Base-by-base conservation (phyloP, 1,140 invertebrate genomes). In the Eupeodes corollae region DNA sequence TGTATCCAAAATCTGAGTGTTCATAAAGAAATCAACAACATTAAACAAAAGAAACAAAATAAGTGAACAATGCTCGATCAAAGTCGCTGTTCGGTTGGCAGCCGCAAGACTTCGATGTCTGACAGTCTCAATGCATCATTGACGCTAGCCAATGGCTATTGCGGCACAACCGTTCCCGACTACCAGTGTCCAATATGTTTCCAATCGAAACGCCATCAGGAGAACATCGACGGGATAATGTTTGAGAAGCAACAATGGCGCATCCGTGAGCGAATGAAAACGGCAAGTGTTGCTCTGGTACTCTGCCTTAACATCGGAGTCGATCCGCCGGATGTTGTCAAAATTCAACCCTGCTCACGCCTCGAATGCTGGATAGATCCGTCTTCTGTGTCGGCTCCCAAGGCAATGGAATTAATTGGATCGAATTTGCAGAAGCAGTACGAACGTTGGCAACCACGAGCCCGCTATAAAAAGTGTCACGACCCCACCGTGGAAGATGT, bases 401-500 rank as follows among this genome's bases (percentile, higher is more conserved):
- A 98, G 74, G 91, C 94, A 0, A 69, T 98, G 53, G 93, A 99
- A 66, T 79, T 79, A 34, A 96, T 99, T 52, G 95, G 93, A 11
- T 77, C 77, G 13, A 88, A 83, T 65, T 73, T 99, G 43, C 94
- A 98, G 70, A 87, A 91, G 54, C 94, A 98, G 66, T 99, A 99
- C 67, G 91, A 94, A 71, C 75, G 93, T 47, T 98, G 95, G 93
- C 96, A 99, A 63, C 93, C 96, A 8, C 73, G 93, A 44, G 96
- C 96, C 2, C 75, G 92, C 19, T 98, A 97, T 65, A 98, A 98
- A 71, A 88, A 93, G 67, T 90, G 86, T 44, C 76, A 97, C 35
- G 96, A 99, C 73, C 96, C 96, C 8, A 99, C 95, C 9, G 84
- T 91, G 5, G 96, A 99, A 42, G 96, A 99, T 72, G 90, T 99